Percentiles rank a stretch among this genome's conserved stretches.
Conservation (phyloP, 1,140 invertebrate species). For the Galleria mellonella region DNA sequence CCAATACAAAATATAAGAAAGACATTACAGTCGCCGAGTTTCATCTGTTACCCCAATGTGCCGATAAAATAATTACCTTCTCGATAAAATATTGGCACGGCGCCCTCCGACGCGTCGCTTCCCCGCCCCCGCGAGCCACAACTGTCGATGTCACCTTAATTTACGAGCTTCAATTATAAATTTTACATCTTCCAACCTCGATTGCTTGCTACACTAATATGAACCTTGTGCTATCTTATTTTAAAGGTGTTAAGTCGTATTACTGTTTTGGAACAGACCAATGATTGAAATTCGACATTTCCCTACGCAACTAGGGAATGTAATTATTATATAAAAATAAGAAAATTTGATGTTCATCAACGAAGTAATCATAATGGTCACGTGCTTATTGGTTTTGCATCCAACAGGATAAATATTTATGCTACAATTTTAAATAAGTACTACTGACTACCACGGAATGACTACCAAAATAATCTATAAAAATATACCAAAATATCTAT, state of each 20-base stretch:
- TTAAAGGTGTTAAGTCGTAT: background rate
- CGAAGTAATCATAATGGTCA: no score
- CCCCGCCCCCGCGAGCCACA: slow-evolving; percentile 48
- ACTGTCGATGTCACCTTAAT: slow-evolving; percentile 73
- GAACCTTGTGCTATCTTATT: slow-evolving; percentile 1
- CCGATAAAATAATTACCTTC: slow-evolving; percentile 66
- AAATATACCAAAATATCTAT: no score
- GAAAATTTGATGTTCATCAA: no score
- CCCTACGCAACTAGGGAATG: slow-evolving; percentile 1
- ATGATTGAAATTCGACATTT: slow-evolving; percentile 8
- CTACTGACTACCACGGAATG: no score
- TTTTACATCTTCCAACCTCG: slow-evolving; percentile 45
- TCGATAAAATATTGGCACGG: slow-evolving; percentile 65
- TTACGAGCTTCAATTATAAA: slow-evolving; percentile 71
- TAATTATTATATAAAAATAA: slow-evolving; percentile 2
- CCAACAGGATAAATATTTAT: no score
- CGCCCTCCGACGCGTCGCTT: slow-evolving; percentile 25
- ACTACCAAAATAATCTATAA: no score
- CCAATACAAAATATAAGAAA: slow-evolving; percentile 36
- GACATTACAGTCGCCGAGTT: slow-evolving; percentile 23
- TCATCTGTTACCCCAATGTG: slow-evolving; percentile 38
- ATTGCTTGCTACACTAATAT: background rate
- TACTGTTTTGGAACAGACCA: background rate
- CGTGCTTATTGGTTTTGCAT: no score
- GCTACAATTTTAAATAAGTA: no score